Evolutionary conservation across 2,888 invertebrate genomes (phyloP).

Genomic region (Drosophila robusta): DNA sequence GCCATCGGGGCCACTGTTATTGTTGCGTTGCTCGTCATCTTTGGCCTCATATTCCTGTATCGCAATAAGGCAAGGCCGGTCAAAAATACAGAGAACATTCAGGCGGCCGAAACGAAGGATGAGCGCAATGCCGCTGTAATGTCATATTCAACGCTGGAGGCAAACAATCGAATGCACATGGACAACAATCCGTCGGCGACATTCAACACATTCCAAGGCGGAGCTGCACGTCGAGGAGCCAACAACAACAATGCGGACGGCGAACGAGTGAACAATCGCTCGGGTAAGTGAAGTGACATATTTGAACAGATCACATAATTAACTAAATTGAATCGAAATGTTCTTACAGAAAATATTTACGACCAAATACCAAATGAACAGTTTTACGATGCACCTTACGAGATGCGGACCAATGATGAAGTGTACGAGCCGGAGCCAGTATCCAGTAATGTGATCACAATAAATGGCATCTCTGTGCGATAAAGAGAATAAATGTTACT

Average conservation of each 20-base stretch:
- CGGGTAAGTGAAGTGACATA: slow-evolving; percentile 42
- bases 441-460: slow-evolving; percentile 89
- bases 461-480: slow-evolving; percentile 95
- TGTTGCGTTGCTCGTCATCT: slow-evolving; percentile 90
- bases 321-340: background rate
- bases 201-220: slow-evolving; percentile 84
- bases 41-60: slow-evolving; percentile 92
- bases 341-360: slow-evolving; percentile 86
- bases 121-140: slow-evolving; percentile 94
- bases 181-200: slow-evolving; percentile 83
- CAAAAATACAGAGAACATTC: slow-evolving; percentile 94
- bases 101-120: slow-evolving; percentile 94
- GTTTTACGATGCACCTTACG: slow-evolving; percentile 91
- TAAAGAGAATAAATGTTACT: slow-evolving; percentile 78
- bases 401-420: slow-evolving; percentile 87
- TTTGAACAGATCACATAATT: background rate
- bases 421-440: slow-evolving; percentile 86
- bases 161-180: slow-evolving; percentile 85
- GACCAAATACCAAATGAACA: slow-evolving; percentile 89
- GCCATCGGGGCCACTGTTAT: slow-evolving; percentile 94
- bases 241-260: slow-evolving; percentile 19
- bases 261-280: slow-evolving; percentile 53
- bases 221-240: slow-evolving; percentile 41
- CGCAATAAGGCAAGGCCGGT: slow-evolving; percentile 93
- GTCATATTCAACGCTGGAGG: slow-evolving; percentile 94